Evolutionary conservation across 2,113 vertebrate genomes (phyloP), one percentile per base, ranked within the genome.

Genomic region (Kryptolebias marmoratus): DNA sequence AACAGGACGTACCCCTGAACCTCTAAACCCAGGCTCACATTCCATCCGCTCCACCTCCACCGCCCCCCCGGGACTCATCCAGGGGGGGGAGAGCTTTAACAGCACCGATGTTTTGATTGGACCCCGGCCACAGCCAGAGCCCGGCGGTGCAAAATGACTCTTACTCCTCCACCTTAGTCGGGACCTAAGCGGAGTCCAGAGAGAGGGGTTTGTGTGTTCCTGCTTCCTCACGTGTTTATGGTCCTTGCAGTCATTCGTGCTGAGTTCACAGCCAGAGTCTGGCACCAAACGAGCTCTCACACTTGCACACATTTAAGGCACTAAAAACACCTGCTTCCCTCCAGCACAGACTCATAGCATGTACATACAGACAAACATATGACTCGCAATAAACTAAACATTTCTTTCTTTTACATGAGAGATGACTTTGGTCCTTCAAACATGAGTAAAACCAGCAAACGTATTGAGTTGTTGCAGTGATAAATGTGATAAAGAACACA

Each of bases 1-100:
- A 89, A 86, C 84, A 91, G 86, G 83, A 89, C 84, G 68, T 90
- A 90, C 75, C 88, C 81, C 84, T 85, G 84, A 85, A 90, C 83
- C 88, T 91, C 83, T 80, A 88, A 88, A 89, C 85, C 82, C 85
- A 87, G 84, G 68, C 78, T 80, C 52, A 74, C 83, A 85, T 86
- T 89, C 85, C 69, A 54, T 73, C 78, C 54, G 65, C 80, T 87
- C 78, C 68, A 58, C 71, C 66, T 73, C 80, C 82, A 56, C 76
- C 72, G 55, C 68, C 27, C 32, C 81, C 74, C 64, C 54, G 82
- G 87, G 87, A 88, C 74, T 71, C 86, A 81, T 89, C 74, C 70
- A 69, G 81, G 71, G 81, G 77, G 79, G 67, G 81, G 71, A 81
- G 77, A 77, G 79, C 80, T 82, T 87, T 87, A 85, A 84, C 80